phyloP scores from a whole-genome alignment of 2,888 invertebrate genomes.

The Drosophila lutescens region DNA sequence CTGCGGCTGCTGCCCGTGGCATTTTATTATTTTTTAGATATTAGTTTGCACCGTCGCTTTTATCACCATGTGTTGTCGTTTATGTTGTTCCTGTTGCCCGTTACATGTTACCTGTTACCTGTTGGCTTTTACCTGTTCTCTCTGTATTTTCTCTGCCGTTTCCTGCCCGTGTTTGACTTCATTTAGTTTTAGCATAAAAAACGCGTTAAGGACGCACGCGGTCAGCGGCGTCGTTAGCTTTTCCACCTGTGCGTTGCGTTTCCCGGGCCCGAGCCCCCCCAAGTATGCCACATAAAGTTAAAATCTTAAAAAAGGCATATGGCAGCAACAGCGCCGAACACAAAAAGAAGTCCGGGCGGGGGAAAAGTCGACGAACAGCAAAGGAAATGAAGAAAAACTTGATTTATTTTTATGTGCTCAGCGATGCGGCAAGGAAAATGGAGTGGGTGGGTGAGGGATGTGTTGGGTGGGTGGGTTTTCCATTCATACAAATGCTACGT shows the following conservation, averaged over 20 bases:
- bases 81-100: slow-evolving; percentile 11
- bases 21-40: slow-evolving; percentile 16
- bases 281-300: slow-evolving; percentile 65
- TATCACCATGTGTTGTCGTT: slow-evolving; percentile 23
- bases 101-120: slow-evolving; percentile 1
- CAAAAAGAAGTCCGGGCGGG: slow-evolving; percentile 19
- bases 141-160: slow-evolving; percentile 21
- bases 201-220: slow-evolving; percentile 59
- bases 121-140: slow-evolving; percentile 2
- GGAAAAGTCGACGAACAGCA: slow-evolving; percentile 48
- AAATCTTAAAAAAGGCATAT: slow-evolving; percentile 66
- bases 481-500: slow-evolving; percentile 76
- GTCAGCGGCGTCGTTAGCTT: slow-evolving; percentile 51
- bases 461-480: slow-evolving; percentile 30
- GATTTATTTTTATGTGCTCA: slow-evolving; percentile 78
- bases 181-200: slow-evolving; percentile 75
- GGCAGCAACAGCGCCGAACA: slow-evolving; percentile 42
- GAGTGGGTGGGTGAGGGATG: neutral
- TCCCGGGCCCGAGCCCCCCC: neutral
- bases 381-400: slow-evolving; percentile 78
- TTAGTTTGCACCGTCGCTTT: slow-evolving; percentile 16
- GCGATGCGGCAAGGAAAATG: slow-evolving; percentile 36
- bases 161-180: slow-evolving; percentile 55
- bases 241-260: slow-evolving; percentile 19
- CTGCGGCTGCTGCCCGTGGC: slow-evolving; percentile 7